Evolutionary conservation across 2,888 invertebrate genomes (phyloP).

Genomic region (Melieria omissa): DNA sequence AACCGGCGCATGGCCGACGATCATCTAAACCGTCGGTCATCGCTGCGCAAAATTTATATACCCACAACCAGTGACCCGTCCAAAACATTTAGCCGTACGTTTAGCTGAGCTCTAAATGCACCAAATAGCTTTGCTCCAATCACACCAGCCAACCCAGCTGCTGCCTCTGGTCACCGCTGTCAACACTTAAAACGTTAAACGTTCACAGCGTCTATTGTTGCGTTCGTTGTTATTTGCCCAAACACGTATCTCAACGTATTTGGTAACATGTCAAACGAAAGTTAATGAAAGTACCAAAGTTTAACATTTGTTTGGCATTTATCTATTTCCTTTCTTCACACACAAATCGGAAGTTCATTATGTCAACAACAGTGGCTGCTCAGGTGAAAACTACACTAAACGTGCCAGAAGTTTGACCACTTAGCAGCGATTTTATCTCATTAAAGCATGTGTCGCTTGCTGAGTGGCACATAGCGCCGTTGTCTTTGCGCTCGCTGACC

Average conservation of each 20-base stretch:
- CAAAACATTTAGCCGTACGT: neutral
- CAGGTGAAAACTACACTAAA: no score
- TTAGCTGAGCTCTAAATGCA: neutral
- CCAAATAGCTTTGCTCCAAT: slow-evolving; percentile 9
- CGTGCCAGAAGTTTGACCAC: no score
- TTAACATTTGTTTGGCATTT: neutral
- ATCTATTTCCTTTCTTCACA: neutral
- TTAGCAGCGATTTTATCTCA: no score
- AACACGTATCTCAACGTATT: neutral
- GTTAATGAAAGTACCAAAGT: slow-evolving; percentile 37
- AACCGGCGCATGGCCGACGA: slow-evolving; percentile 51
- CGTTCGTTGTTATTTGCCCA: neutral
- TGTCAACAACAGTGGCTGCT: neutral
- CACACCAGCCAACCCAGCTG: no score
- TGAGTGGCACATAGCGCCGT: no score
- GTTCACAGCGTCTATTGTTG: slow-evolving; percentile 5
- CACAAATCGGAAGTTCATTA: neutral
- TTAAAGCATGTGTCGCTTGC: no score
- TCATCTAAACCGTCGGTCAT: slow-evolving; percentile 55
- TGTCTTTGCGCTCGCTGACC: no score
- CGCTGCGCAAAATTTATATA: slow-evolving; percentile 56
- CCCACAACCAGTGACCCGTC: slow-evolving; percentile 7
- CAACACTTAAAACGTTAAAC: neutral
- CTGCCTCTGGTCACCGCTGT: neutral
- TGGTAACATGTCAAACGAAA: slow-evolving; percentile 48